Conservation (phyloP, 2,113 vertebrate species). For the Labeo rohita region DNA sequence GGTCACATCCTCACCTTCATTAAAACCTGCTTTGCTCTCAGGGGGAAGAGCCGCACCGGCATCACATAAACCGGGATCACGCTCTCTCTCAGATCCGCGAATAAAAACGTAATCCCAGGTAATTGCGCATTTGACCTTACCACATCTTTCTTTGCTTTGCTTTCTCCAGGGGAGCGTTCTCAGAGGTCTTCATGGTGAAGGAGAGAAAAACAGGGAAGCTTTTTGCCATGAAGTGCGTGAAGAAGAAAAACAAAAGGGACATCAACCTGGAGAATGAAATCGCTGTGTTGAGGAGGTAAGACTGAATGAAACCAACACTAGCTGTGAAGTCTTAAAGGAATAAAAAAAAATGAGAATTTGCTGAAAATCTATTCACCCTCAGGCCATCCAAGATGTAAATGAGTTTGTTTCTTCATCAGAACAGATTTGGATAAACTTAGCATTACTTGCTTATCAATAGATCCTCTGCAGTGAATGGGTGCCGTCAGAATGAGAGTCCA, state of each 20-base stretch:
- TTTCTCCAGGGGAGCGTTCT: conserved; percentile 89
- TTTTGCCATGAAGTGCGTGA: conserved; percentile 95
- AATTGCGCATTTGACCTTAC: background rate
- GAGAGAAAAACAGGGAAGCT: conserved; percentile 88
- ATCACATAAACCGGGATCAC: background rate
- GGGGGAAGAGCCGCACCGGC: background rate
- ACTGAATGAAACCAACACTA: background rate
- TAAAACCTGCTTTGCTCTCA: conserved; percentile 32
- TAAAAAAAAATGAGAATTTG: background rate
- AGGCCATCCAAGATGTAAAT: background rate
- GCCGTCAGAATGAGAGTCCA: background rate
- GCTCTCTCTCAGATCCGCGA: background rate
- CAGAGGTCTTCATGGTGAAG: conserved; percentile 94
- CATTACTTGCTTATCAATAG: no score
- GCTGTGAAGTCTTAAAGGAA: no score
- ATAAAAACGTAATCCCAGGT: background rate
- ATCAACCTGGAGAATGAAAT: conserved; percentile 95
- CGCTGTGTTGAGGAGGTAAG: conserved; percentile 89
- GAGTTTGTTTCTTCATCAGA: background rate
- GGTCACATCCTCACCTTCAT: conserved; percentile 25
- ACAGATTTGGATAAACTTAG: no score
- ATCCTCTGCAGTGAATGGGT: background rate
- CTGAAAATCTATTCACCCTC: no score
- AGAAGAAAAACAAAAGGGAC: conserved; percentile 88
- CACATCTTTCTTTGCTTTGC: background rate